These are phyloP conservation scores for Lasioglossum oenotherae DNA, from an alignment of 2,888 invertebrate species.

Conservation along the genomic window DNA sequence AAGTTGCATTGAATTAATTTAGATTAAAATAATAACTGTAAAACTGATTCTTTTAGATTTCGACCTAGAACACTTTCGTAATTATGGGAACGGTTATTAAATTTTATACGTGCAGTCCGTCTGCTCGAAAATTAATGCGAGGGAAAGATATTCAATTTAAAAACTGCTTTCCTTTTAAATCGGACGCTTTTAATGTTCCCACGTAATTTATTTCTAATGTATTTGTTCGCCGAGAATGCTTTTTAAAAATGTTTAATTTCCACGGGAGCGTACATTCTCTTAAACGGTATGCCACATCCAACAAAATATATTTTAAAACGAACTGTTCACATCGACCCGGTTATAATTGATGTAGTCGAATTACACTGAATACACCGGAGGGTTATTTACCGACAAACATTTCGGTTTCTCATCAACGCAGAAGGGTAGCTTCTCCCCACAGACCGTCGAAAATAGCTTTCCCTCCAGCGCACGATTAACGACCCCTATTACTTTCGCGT, in stretches of 20 bases:
- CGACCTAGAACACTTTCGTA: no score
- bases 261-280: no score
- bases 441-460: neutral
- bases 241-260: no score
- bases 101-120: neutral
- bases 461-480: neutral
- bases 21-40: no score
- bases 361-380: neutral
- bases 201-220: no score
- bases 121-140: neutral
- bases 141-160: neutral
- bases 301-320: no score
- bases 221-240: neutral
- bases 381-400: neutral
- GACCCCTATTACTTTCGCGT: neutral
- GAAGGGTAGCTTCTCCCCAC: neutral
- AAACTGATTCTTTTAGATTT: no score
- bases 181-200: no score
- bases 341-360: neutral
- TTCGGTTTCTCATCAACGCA: neutral
- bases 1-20: no score
- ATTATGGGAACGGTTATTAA: no score
- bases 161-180: neutral
- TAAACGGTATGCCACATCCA: rapidly evolving
- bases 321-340: neutral